Evolutionary conservation across 2,797 vertebrate species (phyloP).

Genomic region (Poeciliopsis paucimaculata): DNA sequence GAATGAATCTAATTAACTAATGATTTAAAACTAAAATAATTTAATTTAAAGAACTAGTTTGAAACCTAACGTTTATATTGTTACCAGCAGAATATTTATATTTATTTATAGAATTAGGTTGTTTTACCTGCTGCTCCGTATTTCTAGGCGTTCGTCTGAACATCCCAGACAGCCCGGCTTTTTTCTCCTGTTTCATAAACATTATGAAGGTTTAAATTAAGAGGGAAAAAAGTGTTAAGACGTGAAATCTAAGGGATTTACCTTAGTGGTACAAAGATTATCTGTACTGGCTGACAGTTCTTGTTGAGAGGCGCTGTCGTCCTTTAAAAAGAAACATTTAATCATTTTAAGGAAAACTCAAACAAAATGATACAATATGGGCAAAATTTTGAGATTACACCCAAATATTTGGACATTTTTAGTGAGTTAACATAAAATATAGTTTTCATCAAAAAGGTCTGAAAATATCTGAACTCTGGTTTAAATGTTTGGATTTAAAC

Average conservation of each 20-base stretch:
- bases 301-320: constrained; percentile 5
- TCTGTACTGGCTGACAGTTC: constrained; percentile 36
- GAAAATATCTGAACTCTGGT: background rate
- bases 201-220: background rate
- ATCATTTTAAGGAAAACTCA: background rate
- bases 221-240: background rate
- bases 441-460: background rate
- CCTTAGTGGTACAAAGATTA: constrained; percentile 48
- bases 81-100: background rate
- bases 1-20: background rate
- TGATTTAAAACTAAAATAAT: background rate
- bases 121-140: constrained; percentile 58
- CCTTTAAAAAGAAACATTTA: constrained; percentile 35
- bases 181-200: constrained; percentile 54
- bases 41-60: background rate
- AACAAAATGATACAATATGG: too few species aligned
- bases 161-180: constrained; percentile 45
- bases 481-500: background rate
- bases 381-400: background rate
- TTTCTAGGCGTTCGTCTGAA: constrained; percentile 62
- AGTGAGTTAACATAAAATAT: background rate
- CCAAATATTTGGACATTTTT: background rate
- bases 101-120: background rate
- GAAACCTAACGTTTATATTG: background rate
- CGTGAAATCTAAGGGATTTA: constrained; percentile 7